Evolutionary conservation across 2,113 vertebrate species (phyloP).

Genomic region (Girardinichthys multiradiatus): DNA sequence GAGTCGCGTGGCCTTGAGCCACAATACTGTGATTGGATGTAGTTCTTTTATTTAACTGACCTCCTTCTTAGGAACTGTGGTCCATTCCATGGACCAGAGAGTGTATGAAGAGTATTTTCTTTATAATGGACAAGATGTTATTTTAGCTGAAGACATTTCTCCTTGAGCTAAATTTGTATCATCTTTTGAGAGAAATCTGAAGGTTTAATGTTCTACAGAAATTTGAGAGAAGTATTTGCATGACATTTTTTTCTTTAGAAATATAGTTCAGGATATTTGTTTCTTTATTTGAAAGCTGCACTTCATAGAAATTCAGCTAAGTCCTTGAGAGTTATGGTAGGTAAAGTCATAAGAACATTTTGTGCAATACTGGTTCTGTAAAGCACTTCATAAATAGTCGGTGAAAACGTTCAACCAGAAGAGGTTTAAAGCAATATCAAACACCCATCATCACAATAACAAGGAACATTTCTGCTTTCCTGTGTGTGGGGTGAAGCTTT

Average conservation of each 20-base stretch:
- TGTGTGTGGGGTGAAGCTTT: too few relatives aligned
- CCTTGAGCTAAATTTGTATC: not conserved
- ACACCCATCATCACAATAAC: too few relatives aligned
- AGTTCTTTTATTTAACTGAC: slow-evolving; percentile 33
- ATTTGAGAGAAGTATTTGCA: not conserved
- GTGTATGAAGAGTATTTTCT: not conserved
- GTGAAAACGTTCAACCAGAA: not conserved
- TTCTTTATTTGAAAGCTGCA: not conserved
- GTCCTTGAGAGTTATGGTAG: not conserved
- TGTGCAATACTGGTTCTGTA: too few relatives aligned
- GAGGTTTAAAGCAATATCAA: too few relatives aligned
- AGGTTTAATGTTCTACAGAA: not conserved
- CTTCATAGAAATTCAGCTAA: not conserved
- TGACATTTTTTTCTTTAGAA: not conserved
- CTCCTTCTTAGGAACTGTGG: slow-evolving; percentile 16
- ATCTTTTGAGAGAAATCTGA: not conserved
- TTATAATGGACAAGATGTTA: not conserved
- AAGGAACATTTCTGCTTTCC: too few relatives aligned
- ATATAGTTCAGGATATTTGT: not conserved
- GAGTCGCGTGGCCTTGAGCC: slow-evolving; percentile 3
- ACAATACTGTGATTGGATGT: not conserved
- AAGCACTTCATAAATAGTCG: too few relatives aligned
- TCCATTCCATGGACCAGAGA: not conserved
- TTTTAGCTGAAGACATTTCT: not conserved
- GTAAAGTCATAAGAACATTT: too few relatives aligned